Conservation (phyloP, 2,797 vertebrate genomes). For the Lacerta bilineata region DNA sequence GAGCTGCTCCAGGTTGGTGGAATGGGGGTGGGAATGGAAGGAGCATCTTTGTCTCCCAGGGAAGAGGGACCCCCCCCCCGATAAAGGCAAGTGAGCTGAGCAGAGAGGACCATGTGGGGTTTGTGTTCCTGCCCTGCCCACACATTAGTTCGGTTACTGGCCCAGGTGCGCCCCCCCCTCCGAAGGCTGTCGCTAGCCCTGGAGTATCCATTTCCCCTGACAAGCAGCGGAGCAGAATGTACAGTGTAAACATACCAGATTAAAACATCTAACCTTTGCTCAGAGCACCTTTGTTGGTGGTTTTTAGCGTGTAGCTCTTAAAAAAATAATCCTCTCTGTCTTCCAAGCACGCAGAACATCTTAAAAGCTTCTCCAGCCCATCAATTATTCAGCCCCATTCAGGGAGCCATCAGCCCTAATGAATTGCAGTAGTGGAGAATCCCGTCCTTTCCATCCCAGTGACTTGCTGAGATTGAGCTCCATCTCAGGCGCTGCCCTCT, state of each 20-base stretch:
- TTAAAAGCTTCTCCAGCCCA: slow-evolving; percentile 81
- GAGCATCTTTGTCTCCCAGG: background rate
- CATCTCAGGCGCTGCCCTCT: background rate
- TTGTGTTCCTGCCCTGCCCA: background rate
- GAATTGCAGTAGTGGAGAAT: slow-evolving; percentile 79
- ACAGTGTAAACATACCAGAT: slow-evolving; percentile 80
- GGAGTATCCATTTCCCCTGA: slow-evolving; percentile 73
- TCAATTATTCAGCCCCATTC: slow-evolving; percentile 86
- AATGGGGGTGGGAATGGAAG: background rate
- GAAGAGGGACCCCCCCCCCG: background rate
- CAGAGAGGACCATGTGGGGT: background rate
- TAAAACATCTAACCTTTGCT: slow-evolving; percentile 82
- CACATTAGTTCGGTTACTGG: background rate
- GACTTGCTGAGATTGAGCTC: slow-evolving; percentile 68
- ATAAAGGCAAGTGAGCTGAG: background rate
- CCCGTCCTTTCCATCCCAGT: slow-evolving; percentile 64
- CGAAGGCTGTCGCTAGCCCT: background rate
- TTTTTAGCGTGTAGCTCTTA: slow-evolving; percentile 78
- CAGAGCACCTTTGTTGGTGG: slow-evolving; percentile 70
- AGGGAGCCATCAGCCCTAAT: slow-evolving; percentile 84
- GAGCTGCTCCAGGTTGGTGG: background rate
- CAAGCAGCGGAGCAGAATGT: slow-evolving; percentile 70
- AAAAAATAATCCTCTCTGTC: slow-evolving; percentile 78
- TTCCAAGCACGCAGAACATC: slow-evolving; percentile 72
- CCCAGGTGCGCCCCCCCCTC: slow-evolving; percentile 6